Conservation (phyloP, 2,888 invertebrate species). For the Sphaerophoria rueppellii region DNA sequence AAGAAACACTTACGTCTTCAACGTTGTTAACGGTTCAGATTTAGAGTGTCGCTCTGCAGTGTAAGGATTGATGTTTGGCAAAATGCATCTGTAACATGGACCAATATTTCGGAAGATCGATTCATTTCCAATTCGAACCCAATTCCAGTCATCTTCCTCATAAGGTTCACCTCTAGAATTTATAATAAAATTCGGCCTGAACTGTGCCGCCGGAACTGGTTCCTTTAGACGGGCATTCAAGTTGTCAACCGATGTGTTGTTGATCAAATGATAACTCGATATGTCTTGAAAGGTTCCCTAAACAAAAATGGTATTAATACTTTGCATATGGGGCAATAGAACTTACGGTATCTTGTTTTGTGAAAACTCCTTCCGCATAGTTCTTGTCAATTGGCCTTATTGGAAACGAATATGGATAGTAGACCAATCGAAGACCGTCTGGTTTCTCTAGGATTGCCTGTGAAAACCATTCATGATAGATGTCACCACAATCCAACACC, state of each 20-base stretch:
- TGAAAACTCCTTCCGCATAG: constrained; percentile 75
- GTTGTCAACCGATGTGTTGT: constrained; percentile 86
- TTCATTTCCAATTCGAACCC: constrained; percentile 85
- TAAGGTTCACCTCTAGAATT: constrained; percentile 84
- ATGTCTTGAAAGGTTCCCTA: constrained; percentile 87
- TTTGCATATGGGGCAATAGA: not conserved
- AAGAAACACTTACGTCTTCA: constrained; percentile 83
- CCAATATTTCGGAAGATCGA: constrained; percentile 76
- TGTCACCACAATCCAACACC: constrained; percentile 89
- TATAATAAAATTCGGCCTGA: constrained; percentile 88
- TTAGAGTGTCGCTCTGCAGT: constrained; percentile 85
- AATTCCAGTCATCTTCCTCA: constrained; percentile 89
- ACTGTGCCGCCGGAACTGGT: constrained; percentile 84
- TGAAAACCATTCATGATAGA: constrained; percentile 89
- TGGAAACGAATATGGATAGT: constrained; percentile 84
- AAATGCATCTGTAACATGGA: constrained; percentile 85
- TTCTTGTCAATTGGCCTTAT: constrained; percentile 72
- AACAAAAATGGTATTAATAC: not conserved
- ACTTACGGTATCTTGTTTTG: constrained; percentile 70
- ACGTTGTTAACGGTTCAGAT: constrained; percentile 86
- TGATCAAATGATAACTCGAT: constrained; percentile 87
- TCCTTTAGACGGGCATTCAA: constrained; percentile 84
- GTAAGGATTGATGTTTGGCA: constrained; percentile 88
- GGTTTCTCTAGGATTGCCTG: constrained; percentile 82
- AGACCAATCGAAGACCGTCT: constrained; percentile 84